Base-by-base conservation (phyloP, 2,888 invertebrate genomes). In the Meghimatium bilineatum region DNA sequence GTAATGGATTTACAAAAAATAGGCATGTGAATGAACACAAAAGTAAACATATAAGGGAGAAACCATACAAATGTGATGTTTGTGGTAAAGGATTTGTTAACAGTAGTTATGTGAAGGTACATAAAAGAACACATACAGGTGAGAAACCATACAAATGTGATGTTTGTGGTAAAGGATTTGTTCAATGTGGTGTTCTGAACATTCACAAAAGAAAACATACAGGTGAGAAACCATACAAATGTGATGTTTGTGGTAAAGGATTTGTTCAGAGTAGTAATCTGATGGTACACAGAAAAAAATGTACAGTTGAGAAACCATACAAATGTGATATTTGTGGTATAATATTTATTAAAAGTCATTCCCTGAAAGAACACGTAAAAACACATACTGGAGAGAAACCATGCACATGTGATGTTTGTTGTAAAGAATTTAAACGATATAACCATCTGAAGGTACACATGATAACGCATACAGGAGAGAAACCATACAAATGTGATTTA, bases 201-300 rank as follows among this genome's bases (percentile, higher is more conserved):
- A 71, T 20, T 38, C 71, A 71, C 20, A 38, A 38, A 23, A 26
- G 38, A 29, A 26, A 23, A 71, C 38, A 71, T 38, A 26, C 69
- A 34, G 71, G 71, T 38, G 71, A 71, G 71, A 36, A 38, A 20
- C 10, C 29, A 3, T 63, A 63, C 38, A 71, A 71, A 23, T 71
- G 72, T 72, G 44, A 72, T n/a, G 49, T 72, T 38, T 72, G 72
- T 72, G 72, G 72, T 44, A 44, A 3, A 44, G n/a, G 14, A 14
- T 72, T 72, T 72, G 44, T n/a, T 14, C 44, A 72, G 14, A n/a
- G 8, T 1, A 10, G 44, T n/a, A 72, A 17, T 12, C 12, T 44
- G 23, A 10, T 29, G 3, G 44, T 6, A 44, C 72, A 72, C 29
- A 44, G 26, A 44, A 38, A 2, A 72, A n/a, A 2, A 44, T 44